These are phyloP conservation scores for Petrolisthes manimaculis DNA, from an alignment of 2,888 invertebrate species.

Conservation along the genomic window DNA sequence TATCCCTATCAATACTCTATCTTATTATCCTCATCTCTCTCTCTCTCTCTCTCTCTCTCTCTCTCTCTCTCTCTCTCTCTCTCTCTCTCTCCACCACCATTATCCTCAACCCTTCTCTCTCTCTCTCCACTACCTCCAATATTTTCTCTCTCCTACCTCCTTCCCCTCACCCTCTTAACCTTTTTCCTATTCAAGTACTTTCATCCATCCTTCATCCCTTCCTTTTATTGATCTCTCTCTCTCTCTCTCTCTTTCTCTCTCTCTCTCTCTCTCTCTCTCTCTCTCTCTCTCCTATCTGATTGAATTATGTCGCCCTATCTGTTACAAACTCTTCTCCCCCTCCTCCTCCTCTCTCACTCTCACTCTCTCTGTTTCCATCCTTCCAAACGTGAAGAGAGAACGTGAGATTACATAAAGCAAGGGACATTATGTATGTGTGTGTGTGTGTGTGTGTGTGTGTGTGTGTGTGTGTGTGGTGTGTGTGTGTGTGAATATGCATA, in stretches of 20 bases:
- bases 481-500: not conserved
- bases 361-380: not conserved
- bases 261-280: not conserved
- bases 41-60: constrained; percentile 8
- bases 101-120: no score
- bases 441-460: not conserved
- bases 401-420: no score
- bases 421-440: no score
- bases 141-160: no score
- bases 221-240: not conserved
- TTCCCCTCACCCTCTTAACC: not conserved
- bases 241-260: not conserved
- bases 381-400: no score
- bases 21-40: not conserved
- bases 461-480: not conserved
- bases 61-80: constrained; percentile 17
- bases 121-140: no score
- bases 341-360: not conserved
- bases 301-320: no score
- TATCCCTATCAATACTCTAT: not conserved
- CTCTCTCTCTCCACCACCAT: not conserved
- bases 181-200: not conserved
- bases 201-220: no score
- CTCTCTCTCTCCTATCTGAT: not conserved
- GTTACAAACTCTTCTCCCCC: not conserved